Conservation (phyloP, 30 jellyfish, hydroid and myxozoan genomes). For the Euphysa ruthae region DNA sequence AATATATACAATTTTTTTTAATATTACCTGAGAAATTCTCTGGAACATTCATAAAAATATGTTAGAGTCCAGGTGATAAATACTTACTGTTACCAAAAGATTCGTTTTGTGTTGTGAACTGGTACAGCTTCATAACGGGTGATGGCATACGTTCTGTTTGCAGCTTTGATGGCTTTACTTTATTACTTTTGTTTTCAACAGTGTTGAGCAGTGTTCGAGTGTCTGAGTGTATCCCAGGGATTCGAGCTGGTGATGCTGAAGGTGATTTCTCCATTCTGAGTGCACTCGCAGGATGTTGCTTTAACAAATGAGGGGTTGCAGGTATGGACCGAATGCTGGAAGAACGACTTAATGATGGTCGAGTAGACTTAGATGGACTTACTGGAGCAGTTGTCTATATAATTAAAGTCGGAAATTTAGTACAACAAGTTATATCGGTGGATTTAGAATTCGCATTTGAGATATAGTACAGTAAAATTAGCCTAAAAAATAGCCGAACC, state of each 20-base stretch:
- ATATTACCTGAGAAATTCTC: too few species aligned
- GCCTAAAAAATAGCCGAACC: too few species aligned
- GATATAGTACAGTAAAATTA: too few species aligned
- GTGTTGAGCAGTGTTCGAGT: not conserved
- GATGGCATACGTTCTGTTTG: slow-evolving; percentile 3
- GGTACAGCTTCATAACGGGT: slow-evolving; percentile 24
- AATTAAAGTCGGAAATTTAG: too few species aligned
- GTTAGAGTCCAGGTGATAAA: too few species aligned
- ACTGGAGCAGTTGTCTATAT: not conserved
- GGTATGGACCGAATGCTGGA: slow-evolving; percentile 93
- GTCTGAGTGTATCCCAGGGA: not conserved
- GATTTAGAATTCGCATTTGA: too few species aligned
- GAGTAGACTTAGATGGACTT: slow-evolving; percentile 60
- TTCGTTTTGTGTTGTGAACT: slow-evolving; percentile 29
- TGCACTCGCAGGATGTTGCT: slow-evolving; percentile 87
- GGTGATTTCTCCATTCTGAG: slow-evolving; percentile 35
- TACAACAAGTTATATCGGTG: too few species aligned
- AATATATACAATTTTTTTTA: too few species aligned
- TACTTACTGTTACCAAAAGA: too few species aligned
- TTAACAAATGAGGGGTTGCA: slow-evolving; percentile 74
- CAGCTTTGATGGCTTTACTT: not conserved
- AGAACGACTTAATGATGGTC: slow-evolving; percentile 70
- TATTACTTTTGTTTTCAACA: not conserved
- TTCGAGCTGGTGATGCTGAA: slow-evolving; percentile 26
- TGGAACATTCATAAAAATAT: too few species aligned